Base-by-base conservation (phyloP, 2,113 vertebrate species). In the Scatophagus argus region DNA sequence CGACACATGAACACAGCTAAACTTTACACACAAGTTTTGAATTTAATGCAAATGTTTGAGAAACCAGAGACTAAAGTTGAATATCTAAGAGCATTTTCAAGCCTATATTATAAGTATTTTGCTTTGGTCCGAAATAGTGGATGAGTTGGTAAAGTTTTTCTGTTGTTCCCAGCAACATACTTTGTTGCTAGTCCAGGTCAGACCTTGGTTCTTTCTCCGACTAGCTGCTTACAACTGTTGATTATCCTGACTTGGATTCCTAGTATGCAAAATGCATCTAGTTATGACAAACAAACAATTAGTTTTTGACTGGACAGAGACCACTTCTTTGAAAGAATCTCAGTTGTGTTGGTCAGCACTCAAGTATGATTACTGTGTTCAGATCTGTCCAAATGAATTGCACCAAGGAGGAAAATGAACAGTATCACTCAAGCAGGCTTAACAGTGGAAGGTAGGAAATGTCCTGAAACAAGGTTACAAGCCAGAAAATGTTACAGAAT, bases 401-500 rank as follows among this genome's bases (percentile, higher is more conserved):
- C 39, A 31, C 25, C 41, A 19, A 31, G 25, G 25, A 41, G 36
- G 58, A 17, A 61, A 31, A 31, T 10, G 4, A 19, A 61, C 38
- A n/a, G n/a, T n/a, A n/a, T n/a, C n/a, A n/a, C n/a, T n/a, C n/a
- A n/a, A n/a, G n/a, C n/a, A n/a, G n/a, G n/a, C n/a, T n/a, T n/a
- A n/a, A n/a, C n/a, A n/a, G n/a, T n/a, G n/a, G n/a, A n/a, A n/a
- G n/a, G n/a, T n/a, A n/a, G n/a, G n/a, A n/a, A n/a, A n/a, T n/a
- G n/a, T n/a, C n/a, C 21, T 47, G 16, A 65, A 65, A 49, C n/a
- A n/a, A n/a, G n/a, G n/a, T n/a, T n/a, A 36, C 63, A 49, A 34
- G 11, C n/a, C 7, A 29, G 12, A 47, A 49, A 47, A 23, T 6
- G 43, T 23, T 47, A 11, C 27, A 47, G 47, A 46, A 51, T 36